Evolutionary conservation across 2,797 vertebrate species (phyloP).

Genomic region (Huso huso): DNA sequence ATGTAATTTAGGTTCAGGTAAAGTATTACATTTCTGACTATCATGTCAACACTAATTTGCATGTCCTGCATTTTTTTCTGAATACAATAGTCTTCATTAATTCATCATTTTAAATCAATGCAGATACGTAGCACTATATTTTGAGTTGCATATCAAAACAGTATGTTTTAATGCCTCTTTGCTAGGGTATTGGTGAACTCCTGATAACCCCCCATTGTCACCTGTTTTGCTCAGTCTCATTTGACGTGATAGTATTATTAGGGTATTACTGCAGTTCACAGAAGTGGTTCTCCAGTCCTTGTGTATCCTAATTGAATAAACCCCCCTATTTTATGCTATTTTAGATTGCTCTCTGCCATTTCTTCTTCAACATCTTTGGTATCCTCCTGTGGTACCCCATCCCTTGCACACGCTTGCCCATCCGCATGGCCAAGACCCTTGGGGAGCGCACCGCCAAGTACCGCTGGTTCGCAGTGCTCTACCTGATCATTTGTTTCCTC

Average conservation of each 20-base stretch:
- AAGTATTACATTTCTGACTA: no score
- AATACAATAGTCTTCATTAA: no score
- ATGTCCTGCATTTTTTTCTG: no score
- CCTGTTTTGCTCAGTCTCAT: background rate
- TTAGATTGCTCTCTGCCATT: conserved; percentile 65
- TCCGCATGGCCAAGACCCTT: conserved; percentile 33
- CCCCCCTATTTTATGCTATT: background rate
- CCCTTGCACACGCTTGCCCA: conserved; percentile 33
- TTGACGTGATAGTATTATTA: background rate
- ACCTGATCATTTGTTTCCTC: conserved; percentile 81
- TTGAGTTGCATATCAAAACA: no score
- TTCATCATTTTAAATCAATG: no score
- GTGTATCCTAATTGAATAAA: background rate
- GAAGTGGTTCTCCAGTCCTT: no score
- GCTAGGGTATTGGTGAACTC: no score
- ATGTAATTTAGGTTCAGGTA: no score
- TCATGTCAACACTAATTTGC: no score
- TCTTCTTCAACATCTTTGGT: conserved; percentile 37
- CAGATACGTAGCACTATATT: no score
- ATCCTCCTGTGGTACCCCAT: conserved; percentile 40
- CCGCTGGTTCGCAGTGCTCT: conserved; percentile 87
- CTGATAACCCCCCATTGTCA: background rate
- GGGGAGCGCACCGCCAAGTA: conserved; percentile 81
- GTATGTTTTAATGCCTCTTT: no score
- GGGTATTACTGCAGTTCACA: no score